phyloP scores from a whole-genome alignment of 2,113 vertebrate genomes.

The Festucalex cinctus region DNA sequence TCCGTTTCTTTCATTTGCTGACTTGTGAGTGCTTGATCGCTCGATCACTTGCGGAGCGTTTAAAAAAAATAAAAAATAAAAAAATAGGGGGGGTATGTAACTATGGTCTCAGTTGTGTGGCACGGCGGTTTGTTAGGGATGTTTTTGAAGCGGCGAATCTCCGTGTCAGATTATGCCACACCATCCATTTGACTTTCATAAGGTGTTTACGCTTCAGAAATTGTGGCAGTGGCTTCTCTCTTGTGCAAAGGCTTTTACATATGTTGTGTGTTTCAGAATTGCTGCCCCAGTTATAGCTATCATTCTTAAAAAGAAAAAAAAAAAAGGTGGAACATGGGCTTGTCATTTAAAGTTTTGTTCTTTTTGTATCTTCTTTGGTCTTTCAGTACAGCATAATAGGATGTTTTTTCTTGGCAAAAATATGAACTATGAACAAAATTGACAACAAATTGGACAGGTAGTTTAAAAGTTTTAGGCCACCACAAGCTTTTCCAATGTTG shows the following conservation, averaged over 20 bases:
- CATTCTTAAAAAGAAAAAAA: slow-evolving; percentile 52
- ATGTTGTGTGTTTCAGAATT: slow-evolving; percentile 70
- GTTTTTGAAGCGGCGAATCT: slow-evolving; percentile 73
- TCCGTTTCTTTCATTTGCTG: slow-evolving; percentile 32
- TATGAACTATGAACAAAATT: neutral
- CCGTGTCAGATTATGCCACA: slow-evolving; percentile 80
- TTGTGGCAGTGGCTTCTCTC: slow-evolving; percentile 72
- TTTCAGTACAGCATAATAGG: slow-evolving; percentile 26
- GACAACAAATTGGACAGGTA: neutral
- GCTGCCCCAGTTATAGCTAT: slow-evolving; percentile 69
- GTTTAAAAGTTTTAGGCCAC: no score
- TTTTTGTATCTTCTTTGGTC: slow-evolving; percentile 40
- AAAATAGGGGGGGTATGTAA: slow-evolving; percentile 32
- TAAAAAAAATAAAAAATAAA: slow-evolving; percentile 15
- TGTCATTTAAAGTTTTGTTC: slow-evolving; percentile 46
- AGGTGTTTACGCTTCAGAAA: slow-evolving; percentile 79
- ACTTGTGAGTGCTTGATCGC: slow-evolving; percentile 17
- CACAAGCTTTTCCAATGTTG: no score
- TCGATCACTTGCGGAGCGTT: slow-evolving; percentile 58
- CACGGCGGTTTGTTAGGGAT: slow-evolving; percentile 68
- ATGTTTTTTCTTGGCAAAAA: slow-evolving; percentile 9
- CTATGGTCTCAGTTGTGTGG: slow-evolving; percentile 55
- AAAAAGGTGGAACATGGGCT: slow-evolving; percentile 42
- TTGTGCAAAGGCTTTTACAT: slow-evolving; percentile 74
- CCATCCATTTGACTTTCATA: slow-evolving; percentile 81